A percentile compares a stretch with the other conserved stretches of the same genome.
phyloP scores from a whole-genome alignment of 2,888 invertebrate species.

The Pseudococcus jackbeardsleyi region DNA sequence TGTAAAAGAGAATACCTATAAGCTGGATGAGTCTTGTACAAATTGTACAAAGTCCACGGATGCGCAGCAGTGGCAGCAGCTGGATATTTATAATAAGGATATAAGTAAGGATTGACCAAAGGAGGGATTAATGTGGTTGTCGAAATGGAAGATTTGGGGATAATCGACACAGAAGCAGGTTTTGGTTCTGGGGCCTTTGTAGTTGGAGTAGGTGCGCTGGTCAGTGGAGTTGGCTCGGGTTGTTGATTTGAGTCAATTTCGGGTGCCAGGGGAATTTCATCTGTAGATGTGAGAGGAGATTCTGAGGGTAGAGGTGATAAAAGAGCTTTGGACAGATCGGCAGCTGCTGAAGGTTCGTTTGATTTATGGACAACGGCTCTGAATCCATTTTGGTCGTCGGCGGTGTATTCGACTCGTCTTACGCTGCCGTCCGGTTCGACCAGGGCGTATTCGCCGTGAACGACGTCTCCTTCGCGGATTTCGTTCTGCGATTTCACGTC shows the following conservation, averaged over 20 bases:
- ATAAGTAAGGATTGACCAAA: conserved; percentile 27
- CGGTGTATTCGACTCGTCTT: conserved; percentile 61
- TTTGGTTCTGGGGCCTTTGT: background rate
- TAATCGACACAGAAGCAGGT: background rate
- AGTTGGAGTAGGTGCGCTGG: no score
- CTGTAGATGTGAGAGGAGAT: background rate
- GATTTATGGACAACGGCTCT: conserved; percentile 58
- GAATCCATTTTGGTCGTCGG: conserved; percentile 58
- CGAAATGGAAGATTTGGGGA: background rate
- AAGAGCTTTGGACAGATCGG: conserved; percentile 6
- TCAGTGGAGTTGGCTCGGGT: background rate
- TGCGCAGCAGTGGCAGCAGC: background rate
- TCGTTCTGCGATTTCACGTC: conserved; percentile 63
- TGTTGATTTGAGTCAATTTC: background rate
- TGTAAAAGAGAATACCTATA: conserved; percentile 57
- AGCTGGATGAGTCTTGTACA: conserved; percentile 58
- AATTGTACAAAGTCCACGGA: conserved; percentile 59
- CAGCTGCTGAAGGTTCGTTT: conserved; percentile 14
- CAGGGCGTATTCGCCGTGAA: conserved; percentile 59
- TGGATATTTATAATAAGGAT: conserved; percentile 56
- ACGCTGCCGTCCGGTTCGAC: conserved; percentile 64
- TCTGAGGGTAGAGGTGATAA: background rate
- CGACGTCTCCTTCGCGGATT: conserved; percentile 59
- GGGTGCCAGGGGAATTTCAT: background rate
- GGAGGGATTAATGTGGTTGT: background rate